Percentiles rank a stretch among this genome's conserved stretches.
Evolutionary conservation across 2,113 vertebrate species (phyloP).

Genomic region (Capreolus pygargus): DNA sequence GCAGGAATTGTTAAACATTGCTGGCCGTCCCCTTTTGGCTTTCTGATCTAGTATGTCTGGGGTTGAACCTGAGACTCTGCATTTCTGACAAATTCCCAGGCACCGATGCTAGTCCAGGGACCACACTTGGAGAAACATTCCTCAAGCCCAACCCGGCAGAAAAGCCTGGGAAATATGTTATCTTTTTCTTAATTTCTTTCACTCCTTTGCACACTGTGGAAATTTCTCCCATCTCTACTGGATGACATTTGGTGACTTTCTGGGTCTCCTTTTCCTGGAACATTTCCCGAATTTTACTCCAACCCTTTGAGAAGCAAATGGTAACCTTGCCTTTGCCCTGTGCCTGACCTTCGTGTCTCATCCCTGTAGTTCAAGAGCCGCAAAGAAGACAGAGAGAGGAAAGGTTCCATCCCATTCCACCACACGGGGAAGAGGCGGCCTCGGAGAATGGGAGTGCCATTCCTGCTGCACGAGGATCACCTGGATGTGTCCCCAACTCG

Average conservation of each 20-base stretch:
- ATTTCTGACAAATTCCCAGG: neutral
- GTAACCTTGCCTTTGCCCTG: neutral
- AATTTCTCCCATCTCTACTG: neutral
- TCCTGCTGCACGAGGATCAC: constrained; percentile 95
- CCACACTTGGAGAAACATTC: neutral
- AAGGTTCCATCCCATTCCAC: constrained; percentile 97
- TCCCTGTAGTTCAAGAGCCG: constrained; percentile 93
- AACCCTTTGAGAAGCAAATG: neutral
- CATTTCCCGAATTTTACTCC: neutral
- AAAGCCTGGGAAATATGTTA: neutral
- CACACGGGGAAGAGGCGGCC: constrained; percentile 95
- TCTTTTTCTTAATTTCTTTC: neutral
- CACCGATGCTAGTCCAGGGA: neutral
- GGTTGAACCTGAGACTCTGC: neutral
- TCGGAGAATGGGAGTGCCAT: constrained; percentile 94
- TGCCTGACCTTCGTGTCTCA: neutral
- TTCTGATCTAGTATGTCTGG: neutral
- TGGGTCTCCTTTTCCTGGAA: neutral
- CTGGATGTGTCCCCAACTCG: constrained; percentile 96
- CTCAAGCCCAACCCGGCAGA: neutral
- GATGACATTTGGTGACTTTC: neutral
- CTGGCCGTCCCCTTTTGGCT: neutral
- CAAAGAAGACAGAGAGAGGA: constrained; percentile 95
- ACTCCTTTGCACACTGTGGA: neutral
- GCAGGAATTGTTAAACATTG: neutral